phyloP scores from a whole-genome alignment of 1,140 invertebrate species.

The Caenorhabditis tropicalis region DNA sequence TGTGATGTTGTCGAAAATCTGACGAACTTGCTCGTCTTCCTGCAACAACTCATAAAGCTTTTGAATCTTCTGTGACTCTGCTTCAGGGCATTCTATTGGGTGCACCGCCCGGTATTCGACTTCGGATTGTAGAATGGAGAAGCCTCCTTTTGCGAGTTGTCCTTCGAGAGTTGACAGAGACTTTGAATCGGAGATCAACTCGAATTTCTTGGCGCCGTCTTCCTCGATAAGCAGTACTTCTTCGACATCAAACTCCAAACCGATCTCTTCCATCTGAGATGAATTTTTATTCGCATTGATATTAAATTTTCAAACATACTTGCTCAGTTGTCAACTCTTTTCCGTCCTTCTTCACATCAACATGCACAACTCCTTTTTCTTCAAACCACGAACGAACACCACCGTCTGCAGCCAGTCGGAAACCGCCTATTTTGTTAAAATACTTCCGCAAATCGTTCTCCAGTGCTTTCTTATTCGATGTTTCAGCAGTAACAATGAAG shows the following conservation, averaged over 20 bases:
- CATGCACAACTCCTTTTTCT: conserved; percentile 61
- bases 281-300: neutral
- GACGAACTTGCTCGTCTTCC: conserved; percentile 63
- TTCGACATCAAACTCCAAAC: conserved; percentile 67
- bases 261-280: conserved; percentile 62
- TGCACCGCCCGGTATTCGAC: conserved; percentile 57
- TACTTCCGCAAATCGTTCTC: conserved; percentile 56
- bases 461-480: conserved; percentile 58
- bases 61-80: conserved; percentile 55
- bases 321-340: conserved; percentile 58
- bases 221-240: conserved; percentile 61
- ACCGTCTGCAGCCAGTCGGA: conserved; percentile 57
- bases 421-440: conserved; percentile 64
- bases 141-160: conserved; percentile 51
- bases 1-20: conserved; percentile 66
- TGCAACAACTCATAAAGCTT: conserved; percentile 62
- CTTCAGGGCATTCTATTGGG: conserved; percentile 54
- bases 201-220: conserved; percentile 53
- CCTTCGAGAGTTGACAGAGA: conserved; percentile 58
- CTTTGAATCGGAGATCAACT: conserved; percentile 57
- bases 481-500: conserved; percentile 63
- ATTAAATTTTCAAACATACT: conserved; percentile 53
- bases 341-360: conserved; percentile 52
- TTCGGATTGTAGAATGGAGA: conserved; percentile 57
- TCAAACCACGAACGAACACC: conserved; percentile 61